Evolutionary conservation across 2,888 invertebrate genomes (phyloP).

Genomic region (Drosophila nigricruria): DNA sequence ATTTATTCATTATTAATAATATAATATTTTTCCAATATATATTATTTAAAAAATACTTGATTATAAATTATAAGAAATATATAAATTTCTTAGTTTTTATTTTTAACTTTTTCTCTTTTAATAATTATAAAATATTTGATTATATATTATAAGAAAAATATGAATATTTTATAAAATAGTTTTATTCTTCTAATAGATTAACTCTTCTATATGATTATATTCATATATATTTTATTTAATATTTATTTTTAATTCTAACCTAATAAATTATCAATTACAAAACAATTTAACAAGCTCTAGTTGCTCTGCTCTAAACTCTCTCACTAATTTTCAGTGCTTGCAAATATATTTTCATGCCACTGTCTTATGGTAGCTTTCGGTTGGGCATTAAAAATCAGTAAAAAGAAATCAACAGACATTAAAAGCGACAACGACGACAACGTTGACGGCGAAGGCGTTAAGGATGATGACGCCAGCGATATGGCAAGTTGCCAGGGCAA

Average conservation of each 20-base stretch:
- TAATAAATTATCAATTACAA: not conserved
- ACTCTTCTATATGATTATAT: too few relatives aligned
- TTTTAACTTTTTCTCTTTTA: too few relatives aligned
- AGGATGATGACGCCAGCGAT: constrained; percentile 64
- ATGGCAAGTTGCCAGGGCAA: constrained; percentile 65
- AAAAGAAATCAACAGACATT: constrained; percentile 73
- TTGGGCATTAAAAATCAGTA: constrained; percentile 70
- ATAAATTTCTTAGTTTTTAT: not conserved
- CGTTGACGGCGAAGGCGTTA: constrained; percentile 49
- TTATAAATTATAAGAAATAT: not conserved
- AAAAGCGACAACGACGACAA: constrained; percentile 56
- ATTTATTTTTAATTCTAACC: too few relatives aligned
- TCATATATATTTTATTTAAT: not conserved
- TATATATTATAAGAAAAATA: too few relatives aligned
- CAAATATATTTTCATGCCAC: constrained; percentile 15
- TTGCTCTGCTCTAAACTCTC: not conserved
- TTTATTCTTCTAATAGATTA: too few relatives aligned
- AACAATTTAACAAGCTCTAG: not conserved
- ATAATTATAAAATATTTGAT: too few relatives aligned
- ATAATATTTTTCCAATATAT: not conserved
- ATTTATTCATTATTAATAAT: not conserved
- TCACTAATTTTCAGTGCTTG: not conserved
- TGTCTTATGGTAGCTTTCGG: constrained; percentile 43
- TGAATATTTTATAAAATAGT: too few relatives aligned
- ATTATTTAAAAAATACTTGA: not conserved